These are phyloP conservation scores for Mystacides longicornis DNA, from an alignment of 2,888 invertebrate genomes.

Conservation along the genomic window DNA sequence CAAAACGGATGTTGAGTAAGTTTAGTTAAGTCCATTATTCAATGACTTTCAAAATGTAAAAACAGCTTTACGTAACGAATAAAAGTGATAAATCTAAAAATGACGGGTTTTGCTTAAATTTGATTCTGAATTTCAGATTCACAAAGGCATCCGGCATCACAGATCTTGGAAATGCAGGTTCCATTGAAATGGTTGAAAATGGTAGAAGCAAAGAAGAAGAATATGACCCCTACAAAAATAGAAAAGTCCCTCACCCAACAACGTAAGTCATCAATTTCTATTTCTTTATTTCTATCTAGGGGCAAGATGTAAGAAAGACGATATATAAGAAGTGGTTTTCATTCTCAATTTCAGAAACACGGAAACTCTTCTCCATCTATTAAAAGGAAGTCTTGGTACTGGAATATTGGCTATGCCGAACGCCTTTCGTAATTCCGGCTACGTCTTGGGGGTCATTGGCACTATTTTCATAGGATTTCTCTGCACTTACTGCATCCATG, in stretches of 20 bases:
- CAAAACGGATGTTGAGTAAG: not conserved
- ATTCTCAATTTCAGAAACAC: slow-evolving; percentile 60
- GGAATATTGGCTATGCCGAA: slow-evolving; percentile 88
- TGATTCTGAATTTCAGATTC: not conserved
- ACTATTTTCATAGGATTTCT: slow-evolving; percentile 79
- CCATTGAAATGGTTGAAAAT: slow-evolving; percentile 5
- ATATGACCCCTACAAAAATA: slow-evolving; percentile 62
- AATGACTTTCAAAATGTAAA: too few relatives aligned
- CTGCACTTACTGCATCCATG: slow-evolving; percentile 91
- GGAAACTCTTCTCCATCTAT: slow-evolving; percentile 74
- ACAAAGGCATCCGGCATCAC: not conserved
- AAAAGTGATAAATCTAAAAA: too few relatives aligned
- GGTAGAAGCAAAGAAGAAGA: slow-evolving; percentile 33
- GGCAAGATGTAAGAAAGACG: not conserved
- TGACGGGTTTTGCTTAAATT: not conserved
- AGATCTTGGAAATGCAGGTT: not conserved
- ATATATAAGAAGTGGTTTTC: not conserved
- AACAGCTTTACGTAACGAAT: too few relatives aligned
- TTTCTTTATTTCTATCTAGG: not conserved
- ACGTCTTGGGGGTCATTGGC: slow-evolving; percentile 70
- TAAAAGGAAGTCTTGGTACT: slow-evolving; percentile 87
- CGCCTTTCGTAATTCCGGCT: slow-evolving; percentile 78
- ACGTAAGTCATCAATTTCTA: slow-evolving; percentile 48
- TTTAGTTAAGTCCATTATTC: too few relatives aligned
- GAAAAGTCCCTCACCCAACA: slow-evolving; percentile 63